Percentiles rank a stretch among this genome's conserved stretches.
These are phyloP conservation scores for Acronicta psi DNA, from an alignment of 2,888 invertebrate species.

Conservation along the genomic window DNA sequence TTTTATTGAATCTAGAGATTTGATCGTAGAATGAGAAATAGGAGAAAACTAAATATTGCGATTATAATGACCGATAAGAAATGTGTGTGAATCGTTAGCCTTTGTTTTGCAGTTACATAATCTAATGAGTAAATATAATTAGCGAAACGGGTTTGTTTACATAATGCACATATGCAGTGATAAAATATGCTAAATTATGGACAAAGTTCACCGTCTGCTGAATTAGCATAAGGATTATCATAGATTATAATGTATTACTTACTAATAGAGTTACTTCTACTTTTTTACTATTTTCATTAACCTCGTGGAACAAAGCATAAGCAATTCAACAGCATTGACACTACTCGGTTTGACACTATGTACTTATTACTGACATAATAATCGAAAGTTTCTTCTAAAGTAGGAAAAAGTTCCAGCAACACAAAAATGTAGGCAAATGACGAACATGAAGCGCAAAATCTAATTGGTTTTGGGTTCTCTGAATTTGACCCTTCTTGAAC, in stretches of 20 bases:
- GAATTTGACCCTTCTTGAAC: conserved; percentile 68
- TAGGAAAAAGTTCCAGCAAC: conserved; percentile 6
- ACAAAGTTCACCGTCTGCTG: conserved; percentile 37
- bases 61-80: conserved; percentile 19
- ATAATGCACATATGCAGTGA: conserved; percentile 44
- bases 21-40: conserved; percentile 28
- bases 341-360: background rate
- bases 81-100: conserved; percentile 25
- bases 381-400: conserved; percentile 1
- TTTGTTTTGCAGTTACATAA: conserved; percentile 39
- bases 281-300: background rate
- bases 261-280: background rate
- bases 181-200: conserved; percentile 43
- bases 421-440: conserved; percentile 45
- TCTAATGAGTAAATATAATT: conserved; percentile 51
- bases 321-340: too few relatives aligned
- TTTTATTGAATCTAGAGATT: conserved; percentile 14
- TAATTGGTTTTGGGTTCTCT: conserved; percentile 64
- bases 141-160: conserved; percentile 48
- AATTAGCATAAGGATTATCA: conserved; percentile 28
- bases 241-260: too few relatives aligned
- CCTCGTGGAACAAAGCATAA: too few relatives aligned
- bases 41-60: conserved; percentile 10
- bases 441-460: conserved; percentile 44
- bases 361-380: background rate